phyloP scores from a whole-genome alignment of 2,113 vertebrate genomes.

The Sterrhoptilus dennistouni region DNA sequence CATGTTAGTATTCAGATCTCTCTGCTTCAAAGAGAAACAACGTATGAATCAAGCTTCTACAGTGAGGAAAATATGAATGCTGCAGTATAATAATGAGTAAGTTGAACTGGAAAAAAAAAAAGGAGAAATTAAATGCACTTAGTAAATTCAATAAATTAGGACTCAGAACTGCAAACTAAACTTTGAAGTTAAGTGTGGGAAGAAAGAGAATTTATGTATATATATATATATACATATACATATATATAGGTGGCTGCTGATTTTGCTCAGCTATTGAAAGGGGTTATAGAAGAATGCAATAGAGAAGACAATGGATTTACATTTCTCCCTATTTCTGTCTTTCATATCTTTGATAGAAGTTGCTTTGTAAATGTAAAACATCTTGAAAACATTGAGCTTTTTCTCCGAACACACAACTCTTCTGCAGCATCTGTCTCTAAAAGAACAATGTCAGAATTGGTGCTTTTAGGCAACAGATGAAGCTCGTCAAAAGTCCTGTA shows the following conservation, averaged over 20 bases:
- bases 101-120: neutral
- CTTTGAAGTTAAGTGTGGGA: neutral
- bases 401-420: neutral
- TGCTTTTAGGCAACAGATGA: neutral
- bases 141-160: neutral
- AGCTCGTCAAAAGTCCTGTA: neutral
- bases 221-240: neutral
- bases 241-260: neutral
- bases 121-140: neutral
- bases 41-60: neutral
- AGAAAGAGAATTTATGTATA: neutral
- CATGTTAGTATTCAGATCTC: neutral
- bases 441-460: neutral
- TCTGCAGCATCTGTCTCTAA: neutral
- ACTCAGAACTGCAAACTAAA: neutral
- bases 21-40: neutral
- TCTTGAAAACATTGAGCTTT: neutral
- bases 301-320: neutral
- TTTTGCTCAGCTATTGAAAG: neutral
- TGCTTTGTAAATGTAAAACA: neutral
- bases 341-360: neutral
- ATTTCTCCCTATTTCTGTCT: neutral
- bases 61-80: neutral
- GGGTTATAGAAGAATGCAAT: neutral
- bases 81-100: neutral